Conservation (phyloP, 2,797 vertebrate genomes). For the Distichodus sexfasciatus region DNA sequence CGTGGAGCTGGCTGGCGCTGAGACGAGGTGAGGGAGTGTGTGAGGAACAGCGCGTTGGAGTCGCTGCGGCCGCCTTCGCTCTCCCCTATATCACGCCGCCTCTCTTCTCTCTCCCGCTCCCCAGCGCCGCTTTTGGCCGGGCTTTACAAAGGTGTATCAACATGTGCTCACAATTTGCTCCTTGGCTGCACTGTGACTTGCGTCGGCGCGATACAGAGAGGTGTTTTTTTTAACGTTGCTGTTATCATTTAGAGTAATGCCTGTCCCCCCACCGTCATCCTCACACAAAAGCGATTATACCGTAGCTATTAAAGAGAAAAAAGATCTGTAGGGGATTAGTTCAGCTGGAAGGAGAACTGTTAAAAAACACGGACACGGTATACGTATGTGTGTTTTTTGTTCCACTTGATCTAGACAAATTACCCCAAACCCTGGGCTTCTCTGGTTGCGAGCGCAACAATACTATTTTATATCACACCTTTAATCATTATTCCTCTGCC, state of each 20-base stretch:
- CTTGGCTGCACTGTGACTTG: conserved; percentile 56
- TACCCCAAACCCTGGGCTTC: conserved; percentile 9
- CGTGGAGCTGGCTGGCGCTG: conserved; percentile 27
- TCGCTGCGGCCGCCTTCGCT: neutral
- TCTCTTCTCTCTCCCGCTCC: conserved; percentile 10
- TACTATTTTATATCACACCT: neutral
- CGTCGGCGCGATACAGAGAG: conserved; percentile 50
- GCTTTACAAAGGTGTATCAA: conserved; percentile 64
- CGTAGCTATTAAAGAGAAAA: conserved; percentile 20
- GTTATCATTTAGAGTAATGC: conserved; percentile 54
- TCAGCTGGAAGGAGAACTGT: conserved; percentile 45
- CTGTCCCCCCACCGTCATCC: neutral
- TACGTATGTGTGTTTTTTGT: conserved; percentile 37
- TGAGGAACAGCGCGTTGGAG: conserved; percentile 65
- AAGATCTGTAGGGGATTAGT: conserved; percentile 43
- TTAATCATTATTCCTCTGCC: conserved; percentile 23
- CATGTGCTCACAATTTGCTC: conserved; percentile 75
- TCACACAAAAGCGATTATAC: conserved; percentile 47
- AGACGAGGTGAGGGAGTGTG: conserved; percentile 67
- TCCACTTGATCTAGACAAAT: conserved; percentile 25
- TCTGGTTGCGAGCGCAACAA: conserved; percentile 20
- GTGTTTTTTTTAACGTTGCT: conserved; percentile 35
- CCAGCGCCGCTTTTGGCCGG: conserved; percentile 64
- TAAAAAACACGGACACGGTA: conserved; percentile 18
- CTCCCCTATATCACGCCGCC: conserved; percentile 43